Conservation (phyloP, 1,140 invertebrate genomes). For the Paracyclopina nana region DNA sequence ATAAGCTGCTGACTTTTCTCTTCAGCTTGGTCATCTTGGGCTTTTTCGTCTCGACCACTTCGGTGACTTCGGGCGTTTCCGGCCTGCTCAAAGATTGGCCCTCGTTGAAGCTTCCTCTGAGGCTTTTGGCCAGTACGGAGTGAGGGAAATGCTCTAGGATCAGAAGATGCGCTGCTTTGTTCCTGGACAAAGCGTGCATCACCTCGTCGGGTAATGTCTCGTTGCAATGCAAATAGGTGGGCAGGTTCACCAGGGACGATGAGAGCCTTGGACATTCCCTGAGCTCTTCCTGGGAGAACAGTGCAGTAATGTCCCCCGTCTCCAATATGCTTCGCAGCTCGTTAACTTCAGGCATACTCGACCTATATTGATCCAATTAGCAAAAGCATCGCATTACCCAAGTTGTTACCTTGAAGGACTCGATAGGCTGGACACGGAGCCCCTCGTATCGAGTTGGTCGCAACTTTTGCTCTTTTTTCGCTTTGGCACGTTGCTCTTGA, state of each 20-base stretch:
- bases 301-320: conserved; percentile 19
- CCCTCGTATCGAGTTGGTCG: conserved; percentile 16
- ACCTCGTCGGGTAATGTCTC: conserved; percentile 5
- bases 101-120: too few relatives aligned
- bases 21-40: conserved; percentile 12
- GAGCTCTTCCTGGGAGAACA: conserved; percentile 18
- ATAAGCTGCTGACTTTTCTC: conserved; percentile 2
- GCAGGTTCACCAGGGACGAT: conserved; percentile 54
- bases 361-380: too few relatives aligned
- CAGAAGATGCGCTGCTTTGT: neutral
- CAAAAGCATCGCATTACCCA: too few relatives aligned
- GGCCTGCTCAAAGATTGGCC: too few relatives aligned
- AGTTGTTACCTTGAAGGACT: conserved; percentile 1
- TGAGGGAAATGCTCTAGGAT: conserved; percentile 7
- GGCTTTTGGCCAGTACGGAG: too few relatives aligned
- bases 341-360: conserved; percentile 18
- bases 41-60: neutral
- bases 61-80: too few relatives aligned
- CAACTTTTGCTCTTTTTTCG: conserved; percentile 13
- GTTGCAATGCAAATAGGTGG: conserved; percentile 43
- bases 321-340: conserved; percentile 20
- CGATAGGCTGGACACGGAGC: conserved; percentile 18
- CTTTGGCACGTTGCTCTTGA: neutral
- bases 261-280: conserved; percentile 33
- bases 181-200: neutral